phyloP scores from a whole-genome alignment of 2,113 vertebrate species.

The Calidris pugnax region DNA sequence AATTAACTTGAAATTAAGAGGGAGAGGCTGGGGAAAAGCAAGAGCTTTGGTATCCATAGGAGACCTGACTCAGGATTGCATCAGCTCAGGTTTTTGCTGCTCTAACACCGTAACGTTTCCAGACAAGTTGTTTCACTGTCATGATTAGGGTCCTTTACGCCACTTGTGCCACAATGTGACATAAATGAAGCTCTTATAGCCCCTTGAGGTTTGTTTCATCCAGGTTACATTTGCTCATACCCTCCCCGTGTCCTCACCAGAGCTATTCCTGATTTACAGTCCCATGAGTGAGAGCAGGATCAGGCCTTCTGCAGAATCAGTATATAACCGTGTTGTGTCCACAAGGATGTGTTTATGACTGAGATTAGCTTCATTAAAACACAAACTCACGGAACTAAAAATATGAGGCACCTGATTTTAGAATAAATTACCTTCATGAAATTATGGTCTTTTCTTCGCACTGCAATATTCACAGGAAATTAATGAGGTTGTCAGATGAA shows the following conservation, averaged over 20 bases:
- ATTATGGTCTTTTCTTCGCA: slow-evolving; percentile 34
- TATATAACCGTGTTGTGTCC: background rate
- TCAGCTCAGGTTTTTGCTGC: background rate
- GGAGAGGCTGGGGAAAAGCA: background rate
- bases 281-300: background rate
- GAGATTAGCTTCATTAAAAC: slow-evolving; percentile 52
- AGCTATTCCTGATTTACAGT: background rate
- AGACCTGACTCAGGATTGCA: background rate
- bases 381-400: slow-evolving; percentile 26
- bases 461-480: slow-evolving; percentile 64
- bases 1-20: background rate
- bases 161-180: background rate
- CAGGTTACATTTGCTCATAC: background rate
- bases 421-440: slow-evolving; percentile 62
- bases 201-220: background rate
- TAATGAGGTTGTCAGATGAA: slow-evolving; percentile 70
- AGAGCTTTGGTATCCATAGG: background rate
- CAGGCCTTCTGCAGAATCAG: background rate
- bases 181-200: background rate
- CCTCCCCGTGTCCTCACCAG: background rate
- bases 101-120: background rate
- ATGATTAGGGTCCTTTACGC: background rate
- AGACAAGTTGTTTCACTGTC: background rate
- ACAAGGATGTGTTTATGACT: slow-evolving; percentile 1
- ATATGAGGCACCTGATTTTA: slow-evolving; percentile 53